A percentile compares a stretch with the other conserved stretches of the same genome.
Evolutionary conservation across 2,797 vertebrate genomes (phyloP).

Genomic region (Prunella strophiata): DNA sequence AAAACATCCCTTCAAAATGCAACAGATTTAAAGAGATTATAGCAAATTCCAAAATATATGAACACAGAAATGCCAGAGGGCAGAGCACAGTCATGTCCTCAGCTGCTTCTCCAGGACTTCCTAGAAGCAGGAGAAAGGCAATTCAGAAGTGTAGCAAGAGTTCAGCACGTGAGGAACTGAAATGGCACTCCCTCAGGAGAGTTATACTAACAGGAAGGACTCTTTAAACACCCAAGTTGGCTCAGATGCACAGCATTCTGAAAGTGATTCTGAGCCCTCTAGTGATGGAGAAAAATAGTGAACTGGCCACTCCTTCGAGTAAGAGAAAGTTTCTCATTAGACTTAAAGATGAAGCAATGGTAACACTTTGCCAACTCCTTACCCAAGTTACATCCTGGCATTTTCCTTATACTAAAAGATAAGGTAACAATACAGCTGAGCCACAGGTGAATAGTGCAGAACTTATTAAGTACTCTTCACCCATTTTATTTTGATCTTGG

Average conservation of each 20-base stretch:
- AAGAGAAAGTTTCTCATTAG: background rate
- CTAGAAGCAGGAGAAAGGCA: background rate
- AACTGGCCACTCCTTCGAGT: background rate
- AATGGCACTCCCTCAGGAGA: background rate
- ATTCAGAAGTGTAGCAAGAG: accelerated
- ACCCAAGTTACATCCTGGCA: background rate
- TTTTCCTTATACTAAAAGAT: background rate
- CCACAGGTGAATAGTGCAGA: background rate
- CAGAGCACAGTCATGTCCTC: background rate
- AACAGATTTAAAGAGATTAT: background rate
- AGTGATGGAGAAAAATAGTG: slow-evolving; percentile 46
- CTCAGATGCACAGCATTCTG: background rate
- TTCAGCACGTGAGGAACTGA: background rate
- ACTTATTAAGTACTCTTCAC: background rate
- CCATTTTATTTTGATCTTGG: background rate
- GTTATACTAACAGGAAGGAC: background rate
- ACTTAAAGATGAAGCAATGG: background rate
- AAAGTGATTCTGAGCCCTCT: slow-evolving; percentile 47
- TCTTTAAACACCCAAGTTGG: background rate
- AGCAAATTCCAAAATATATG: background rate
- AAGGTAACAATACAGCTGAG: background rate
- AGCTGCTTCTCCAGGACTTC: background rate
- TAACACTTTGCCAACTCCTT: background rate
- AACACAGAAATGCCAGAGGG: background rate
- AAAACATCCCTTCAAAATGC: background rate